A percentile compares a stretch with the other conserved stretches of the same genome.
These are phyloP conservation scores for Sterna hirundo DNA, from an alignment of 2,113 vertebrate species.

Conservation along the genomic window DNA sequence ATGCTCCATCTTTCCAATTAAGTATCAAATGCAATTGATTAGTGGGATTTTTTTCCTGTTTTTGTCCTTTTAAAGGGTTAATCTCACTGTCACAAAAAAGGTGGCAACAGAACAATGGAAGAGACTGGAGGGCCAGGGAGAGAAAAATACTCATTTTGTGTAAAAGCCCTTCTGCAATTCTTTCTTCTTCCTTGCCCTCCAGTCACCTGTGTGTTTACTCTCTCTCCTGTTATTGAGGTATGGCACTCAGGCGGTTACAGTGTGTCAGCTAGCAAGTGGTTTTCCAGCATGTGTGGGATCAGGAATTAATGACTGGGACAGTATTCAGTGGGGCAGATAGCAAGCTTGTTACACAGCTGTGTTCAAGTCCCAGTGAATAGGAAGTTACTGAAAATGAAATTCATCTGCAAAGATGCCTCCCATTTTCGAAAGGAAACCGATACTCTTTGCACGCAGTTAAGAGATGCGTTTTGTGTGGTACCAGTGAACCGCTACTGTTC, in stretches of 20 bases:
- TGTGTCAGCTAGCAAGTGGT: not conserved
- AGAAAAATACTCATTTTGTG: not conserved
- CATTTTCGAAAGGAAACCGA: not conserved
- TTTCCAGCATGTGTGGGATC: not conserved
- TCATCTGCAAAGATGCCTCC: not conserved
- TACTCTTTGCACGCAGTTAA: not conserved
- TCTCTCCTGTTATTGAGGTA: not conserved
- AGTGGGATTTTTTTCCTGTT: not conserved
- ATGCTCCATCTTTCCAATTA: not conserved
- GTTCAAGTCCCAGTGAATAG: not conserved
- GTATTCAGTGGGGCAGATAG: not conserved
- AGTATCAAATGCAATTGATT: not conserved
- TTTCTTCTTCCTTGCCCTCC: not conserved
- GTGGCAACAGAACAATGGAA: not conserved
- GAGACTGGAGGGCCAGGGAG: not conserved
- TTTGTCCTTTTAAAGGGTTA: not conserved
- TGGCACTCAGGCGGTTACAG: rapidly evolving
- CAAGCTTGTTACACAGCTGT: not conserved
- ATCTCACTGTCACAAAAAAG: not conserved
- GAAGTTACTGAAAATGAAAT: not conserved
- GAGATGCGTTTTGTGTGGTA: not conserved
- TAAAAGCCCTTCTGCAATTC: not conserved
- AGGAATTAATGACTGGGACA: not conserved
- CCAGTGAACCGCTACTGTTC: not conserved
- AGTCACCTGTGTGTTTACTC: not conserved